Evolutionary conservation across 2,797 vertebrate species (phyloP).

Genomic region (Synanceia verrucosa): DNA sequence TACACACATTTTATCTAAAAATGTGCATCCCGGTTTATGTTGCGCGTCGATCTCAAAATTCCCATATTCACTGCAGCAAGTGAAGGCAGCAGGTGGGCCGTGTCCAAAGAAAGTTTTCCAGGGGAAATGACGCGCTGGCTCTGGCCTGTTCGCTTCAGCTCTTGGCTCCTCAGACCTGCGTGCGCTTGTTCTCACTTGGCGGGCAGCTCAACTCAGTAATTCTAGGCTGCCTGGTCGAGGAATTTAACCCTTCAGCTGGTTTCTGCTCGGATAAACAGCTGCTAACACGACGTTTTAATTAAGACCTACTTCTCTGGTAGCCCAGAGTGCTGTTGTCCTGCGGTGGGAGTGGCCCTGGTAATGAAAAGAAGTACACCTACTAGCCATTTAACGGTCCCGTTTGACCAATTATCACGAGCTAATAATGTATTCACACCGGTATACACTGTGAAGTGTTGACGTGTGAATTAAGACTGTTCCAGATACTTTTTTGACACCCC

Average conservation of each 20-base stretch:
- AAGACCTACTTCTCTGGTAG: not conserved
- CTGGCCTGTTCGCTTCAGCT: slow-evolving; percentile 23
- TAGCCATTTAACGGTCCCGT: not conserved
- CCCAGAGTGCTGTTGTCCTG: no score
- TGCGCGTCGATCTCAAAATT: rapidly evolving
- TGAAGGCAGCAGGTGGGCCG: slow-evolving; percentile 58
- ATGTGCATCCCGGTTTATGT: rapidly evolving
- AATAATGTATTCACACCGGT: not conserved
- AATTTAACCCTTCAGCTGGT: slow-evolving; percentile 53
- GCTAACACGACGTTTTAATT: not conserved
- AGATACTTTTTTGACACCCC: not conserved
- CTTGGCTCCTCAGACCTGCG: slow-evolving; percentile 1
- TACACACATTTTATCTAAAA: not conserved
- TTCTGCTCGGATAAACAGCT: not conserved
- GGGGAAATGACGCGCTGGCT: slow-evolving; percentile 68
- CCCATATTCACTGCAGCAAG: not conserved
- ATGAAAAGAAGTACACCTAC: not conserved
- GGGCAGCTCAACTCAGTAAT: slow-evolving; percentile 48
- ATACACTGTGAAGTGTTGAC: not conserved
- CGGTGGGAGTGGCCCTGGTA: not conserved
- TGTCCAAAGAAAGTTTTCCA: slow-evolving; percentile 66
- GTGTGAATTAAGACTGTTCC: not conserved
- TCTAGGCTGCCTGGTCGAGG: slow-evolving; percentile 33
- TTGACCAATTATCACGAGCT: not conserved
- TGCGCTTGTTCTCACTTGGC: slow-evolving; percentile 41